Evolutionary conservation across 2,113 vertebrate genomes (phyloP).

Genomic region (Nesogale talazaci): DNA sequence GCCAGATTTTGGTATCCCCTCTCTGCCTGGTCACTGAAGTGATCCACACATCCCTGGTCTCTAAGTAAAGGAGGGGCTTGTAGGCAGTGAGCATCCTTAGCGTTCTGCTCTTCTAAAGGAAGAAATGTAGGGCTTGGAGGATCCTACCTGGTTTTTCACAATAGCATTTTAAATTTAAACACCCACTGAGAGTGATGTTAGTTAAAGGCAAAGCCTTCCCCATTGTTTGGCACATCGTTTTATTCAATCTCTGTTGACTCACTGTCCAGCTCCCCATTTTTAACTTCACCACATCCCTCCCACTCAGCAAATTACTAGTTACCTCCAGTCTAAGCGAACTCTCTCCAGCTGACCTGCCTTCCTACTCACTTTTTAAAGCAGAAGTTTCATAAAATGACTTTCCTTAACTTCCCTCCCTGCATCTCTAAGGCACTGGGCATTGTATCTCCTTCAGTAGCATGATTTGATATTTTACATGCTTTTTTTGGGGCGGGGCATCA

Average conservation of each 20-base stretch:
- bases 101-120: not conserved
- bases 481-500: too few species aligned
- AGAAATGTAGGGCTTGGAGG: not conserved
- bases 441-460: not conserved
- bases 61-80: slow-evolving; percentile 3
- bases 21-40: not conserved
- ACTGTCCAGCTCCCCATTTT: not conserved
- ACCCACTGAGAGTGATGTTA: not conserved
- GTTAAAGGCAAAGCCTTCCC: not conserved
- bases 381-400: not conserved
- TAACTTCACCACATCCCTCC: not conserved
- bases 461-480: not conserved
- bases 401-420: not conserved
- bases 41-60: not conserved
- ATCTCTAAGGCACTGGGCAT: not conserved
- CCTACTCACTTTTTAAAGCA: slow-evolving; percentile 4
- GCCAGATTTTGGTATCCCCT: not conserved
- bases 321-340: not conserved
- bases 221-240: not conserved
- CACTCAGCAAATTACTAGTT: not conserved
- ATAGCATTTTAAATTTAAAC: not conserved
- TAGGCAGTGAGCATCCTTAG: not conserved
- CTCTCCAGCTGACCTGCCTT: slow-evolving; percentile 22
- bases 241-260: slow-evolving; percentile 12
- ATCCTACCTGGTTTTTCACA: not conserved